Evolutionary conservation across 2,113 vertebrate species (phyloP), one percentile per base, ranked within the genome.

Genomic region (Argyrosomus japonicus): DNA sequence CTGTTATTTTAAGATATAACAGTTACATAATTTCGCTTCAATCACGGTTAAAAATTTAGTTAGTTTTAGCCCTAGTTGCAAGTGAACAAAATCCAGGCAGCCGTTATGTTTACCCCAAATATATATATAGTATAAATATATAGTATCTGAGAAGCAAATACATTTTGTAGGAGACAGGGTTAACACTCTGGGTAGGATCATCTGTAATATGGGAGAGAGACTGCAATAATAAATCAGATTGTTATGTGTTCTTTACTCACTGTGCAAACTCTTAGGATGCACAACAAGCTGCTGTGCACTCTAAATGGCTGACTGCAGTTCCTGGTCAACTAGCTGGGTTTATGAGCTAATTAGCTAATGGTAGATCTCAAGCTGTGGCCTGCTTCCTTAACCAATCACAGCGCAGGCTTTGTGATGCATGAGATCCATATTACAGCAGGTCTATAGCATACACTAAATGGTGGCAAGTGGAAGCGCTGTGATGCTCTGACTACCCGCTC

Each of bases 301-400:
- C 74, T 74, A 80, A 82, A 84, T 70, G 68, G 86, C 75, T 79
- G 75, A 77, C 77, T 87, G 79, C 78, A 81, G 90, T 90, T 92
- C 75, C 88, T 92, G 84, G 77, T 91, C 89, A 89, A 88, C 85
- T 82, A 85, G 81, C 85, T 71, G 70, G 87, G 73, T 93, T 93
- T 93, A 92, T 89, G 91, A 92, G 90, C 86, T 90, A 93, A 93
- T 94, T 94, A 94, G 91, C 90, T 92, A 93, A 95, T 94, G 92
- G 92, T 67, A 76, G 81, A 84, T 69, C 79, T 89, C 75, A 87
- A 83, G 84, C 85, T 86, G 81, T 69, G 81, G 71, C 73, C 76
- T 79, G 82, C 47, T 58, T 84, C 77, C 51, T 69, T 72, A 84
- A 84, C 90, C 90, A 93, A 92, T 94, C 88, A 82, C 69, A 77